Base-by-base conservation (phyloP, 1,140 invertebrate genomes). In the Penaeus vannamei region DNA sequence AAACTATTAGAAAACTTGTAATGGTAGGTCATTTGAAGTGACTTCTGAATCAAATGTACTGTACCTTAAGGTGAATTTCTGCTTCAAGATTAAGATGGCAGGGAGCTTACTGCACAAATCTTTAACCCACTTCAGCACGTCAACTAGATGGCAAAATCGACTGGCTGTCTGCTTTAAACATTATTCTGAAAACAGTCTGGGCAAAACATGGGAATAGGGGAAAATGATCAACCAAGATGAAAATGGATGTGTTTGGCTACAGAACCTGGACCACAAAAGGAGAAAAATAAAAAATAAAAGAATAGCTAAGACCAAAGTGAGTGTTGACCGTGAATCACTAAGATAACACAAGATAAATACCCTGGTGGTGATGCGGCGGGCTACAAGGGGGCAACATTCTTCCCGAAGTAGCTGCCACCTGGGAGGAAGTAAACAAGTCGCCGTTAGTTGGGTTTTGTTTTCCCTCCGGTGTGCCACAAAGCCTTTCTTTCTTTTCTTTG, bases 371-470 rank as follows among this genome's bases (percentile, higher is more conserved):
- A 84, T 64, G 87, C 82, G 83, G 87, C 83, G 80, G 66, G 87
- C 87, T 89, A 89, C 86, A 87, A 36, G 66, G 81, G 81, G 81
- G 26, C 87, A 89, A 77, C 53, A 77, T 76, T 88, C 81, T 77
- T 84, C 87, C 87, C 87, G 87, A 69, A 88, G 87, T 84, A 88
- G 87, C 82, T 79, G 87, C 87, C 87, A 89, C 87, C 87, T 89
- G 87, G 82, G 66, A 84, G 87, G 87, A 85, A 84, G 83, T 76
- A 84, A 84, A 85, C 84, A 72, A 85, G 82, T 69, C 82, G 87
- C 82, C n/a, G 87, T 85, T 89, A 89, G 87, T 89, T 82, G 53
- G 60, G 66, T 53, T 53, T 53, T 53, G 53, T 53, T 53, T 53
- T 53, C 53, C 53, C 53, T 53, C 53, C 53, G 53, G 53, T 53